Base-by-base conservation (phyloP, 2,888 invertebrate genomes). In the Cordilura impudica region DNA sequence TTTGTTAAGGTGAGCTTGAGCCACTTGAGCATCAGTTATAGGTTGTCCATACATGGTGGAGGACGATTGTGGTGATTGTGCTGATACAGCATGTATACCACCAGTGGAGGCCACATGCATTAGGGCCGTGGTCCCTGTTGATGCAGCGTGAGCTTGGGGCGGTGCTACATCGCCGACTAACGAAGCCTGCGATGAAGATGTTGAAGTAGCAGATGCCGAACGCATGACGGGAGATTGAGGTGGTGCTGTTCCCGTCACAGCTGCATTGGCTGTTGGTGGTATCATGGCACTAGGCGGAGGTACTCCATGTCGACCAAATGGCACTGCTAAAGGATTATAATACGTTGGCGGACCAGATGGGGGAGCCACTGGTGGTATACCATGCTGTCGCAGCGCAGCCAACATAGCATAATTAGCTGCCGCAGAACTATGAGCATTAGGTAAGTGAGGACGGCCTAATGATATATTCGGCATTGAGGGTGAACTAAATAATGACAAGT, bases 391-490 rank as follows among this genome's bases (percentile, higher is more conserved):
- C 70, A 89, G 83, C 21, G 89, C 88, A 8, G 87, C 85, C 35
- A 89, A 83, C 86, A 88, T 88, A 63, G 86, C 87, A 79, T 86
- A 87, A 45, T 85, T 85, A 45, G 85, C 82, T 66, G 76, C 81
- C 16, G 81, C 71, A 29, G 79, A 73, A 47, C 75, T 78, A 76
- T 84, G 85, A 83, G 88, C 88, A 82, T 88, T 88, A 43, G 91
- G 90, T 84, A 92, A 91, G 87, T 93, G 95, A 82, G 96, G 96
- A 85, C 96, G 92, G 72, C 97, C 98, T 85, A 98, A 92, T 80
- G 97, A 97, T 89, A 98, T 98, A 92, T 98, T 98, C 86, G 98
- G 98, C 95, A 98, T 94, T 86, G 98, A 98, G 72, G 98, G 98
- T 85, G 97, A 97, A 85, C 96, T 97, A 92, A 98, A 98, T 81